These are phyloP conservation scores for Periparus ater DNA, from an alignment of 2,797 vertebrate genomes.

Conservation along the genomic window DNA sequence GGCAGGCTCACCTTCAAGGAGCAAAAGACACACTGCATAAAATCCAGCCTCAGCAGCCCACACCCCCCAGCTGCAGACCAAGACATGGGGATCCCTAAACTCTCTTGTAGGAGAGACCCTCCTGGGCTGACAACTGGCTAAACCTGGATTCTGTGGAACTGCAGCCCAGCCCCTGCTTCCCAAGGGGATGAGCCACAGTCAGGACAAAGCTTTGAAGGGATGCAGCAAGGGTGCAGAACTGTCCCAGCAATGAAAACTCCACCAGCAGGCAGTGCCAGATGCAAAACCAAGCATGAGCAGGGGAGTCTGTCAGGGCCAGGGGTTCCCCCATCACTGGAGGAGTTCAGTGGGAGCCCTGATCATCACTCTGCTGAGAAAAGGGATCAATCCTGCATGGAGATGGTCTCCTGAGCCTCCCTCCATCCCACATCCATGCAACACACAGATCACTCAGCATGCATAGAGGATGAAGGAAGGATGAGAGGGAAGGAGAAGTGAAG, in stretches of 20 bases:
- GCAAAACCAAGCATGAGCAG: neutral
- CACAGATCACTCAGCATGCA: conserved; percentile 55
- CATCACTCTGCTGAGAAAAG: neutral
- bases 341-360: neutral
- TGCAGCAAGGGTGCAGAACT: neutral
- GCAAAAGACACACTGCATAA: neutral
- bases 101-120: neutral
- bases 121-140: neutral
- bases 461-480: neutral
- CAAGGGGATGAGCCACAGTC: neutral
- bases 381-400: neutral
- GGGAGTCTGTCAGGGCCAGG: neutral
- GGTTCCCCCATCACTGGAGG: neutral
- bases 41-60: neutral
- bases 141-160: neutral
- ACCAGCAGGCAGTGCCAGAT: neutral
- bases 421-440: conserved; percentile 28
- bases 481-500: neutral
- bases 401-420: neutral
- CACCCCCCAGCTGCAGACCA: neutral
- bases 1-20: neutral
- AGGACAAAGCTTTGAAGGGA: neutral
- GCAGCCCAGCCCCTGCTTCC: neutral
- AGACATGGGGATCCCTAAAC: neutral
- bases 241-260: neutral